phyloP scores from a whole-genome alignment of 2,797 vertebrate species.

The Nasua narica region DNA sequence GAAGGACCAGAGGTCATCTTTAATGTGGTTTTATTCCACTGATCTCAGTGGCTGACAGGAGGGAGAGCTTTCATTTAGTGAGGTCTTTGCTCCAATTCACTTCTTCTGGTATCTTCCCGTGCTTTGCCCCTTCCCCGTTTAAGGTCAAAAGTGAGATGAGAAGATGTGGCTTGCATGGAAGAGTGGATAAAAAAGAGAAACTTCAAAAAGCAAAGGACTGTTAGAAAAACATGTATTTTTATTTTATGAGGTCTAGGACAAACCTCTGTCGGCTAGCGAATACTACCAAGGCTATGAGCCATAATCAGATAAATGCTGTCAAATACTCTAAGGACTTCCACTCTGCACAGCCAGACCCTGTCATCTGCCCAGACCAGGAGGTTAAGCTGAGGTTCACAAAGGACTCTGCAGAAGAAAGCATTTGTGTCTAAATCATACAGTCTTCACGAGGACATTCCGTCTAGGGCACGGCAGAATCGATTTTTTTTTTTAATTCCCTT shows the following conservation, averaged over 20 bases:
- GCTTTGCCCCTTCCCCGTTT: neutral
- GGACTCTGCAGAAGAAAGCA: neutral
- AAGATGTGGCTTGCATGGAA: neutral
- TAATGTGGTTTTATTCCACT: constrained; percentile 62
- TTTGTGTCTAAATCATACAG: neutral
- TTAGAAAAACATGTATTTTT: neutral
- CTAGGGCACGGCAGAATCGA: neutral
- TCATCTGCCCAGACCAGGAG: neutral
- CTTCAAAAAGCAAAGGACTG: neutral
- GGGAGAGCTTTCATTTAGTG: constrained; percentile 29
- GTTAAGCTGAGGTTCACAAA: neutral
- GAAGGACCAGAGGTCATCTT: constrained; percentile 54
- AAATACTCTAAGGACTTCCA: neutral
- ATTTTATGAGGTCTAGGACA: constrained; percentile 8
- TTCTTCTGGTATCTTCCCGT: constrained; percentile 36
- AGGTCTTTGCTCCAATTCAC: neutral
- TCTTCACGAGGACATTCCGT: neutral
- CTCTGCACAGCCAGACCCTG: neutral
- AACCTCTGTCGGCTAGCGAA: constrained; percentile 28
- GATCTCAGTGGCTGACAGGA: constrained; percentile 31
- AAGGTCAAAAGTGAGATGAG: constrained; percentile 39
- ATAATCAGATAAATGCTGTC: constrained; percentile 13
- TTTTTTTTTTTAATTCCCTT: neutral
- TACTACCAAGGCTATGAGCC: constrained; percentile 9
- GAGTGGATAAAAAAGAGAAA: neutral